phyloP scores from a whole-genome alignment of 2,113 vertebrate genomes.

The Verasper variegatus region DNA sequence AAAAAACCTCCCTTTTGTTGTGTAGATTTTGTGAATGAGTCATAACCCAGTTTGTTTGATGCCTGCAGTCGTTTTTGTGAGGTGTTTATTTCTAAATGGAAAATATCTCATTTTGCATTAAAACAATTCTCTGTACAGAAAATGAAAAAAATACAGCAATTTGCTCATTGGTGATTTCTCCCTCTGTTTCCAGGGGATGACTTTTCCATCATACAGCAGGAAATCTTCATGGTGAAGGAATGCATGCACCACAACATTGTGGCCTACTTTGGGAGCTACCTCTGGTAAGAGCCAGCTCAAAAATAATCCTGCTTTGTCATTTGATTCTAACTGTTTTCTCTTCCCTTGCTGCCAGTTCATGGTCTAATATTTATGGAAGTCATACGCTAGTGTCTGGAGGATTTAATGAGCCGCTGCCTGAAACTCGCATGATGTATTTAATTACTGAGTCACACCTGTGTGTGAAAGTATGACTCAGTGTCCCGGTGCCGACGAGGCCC shows the following conservation, averaged over 20 bases:
- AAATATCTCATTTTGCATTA: background rate
- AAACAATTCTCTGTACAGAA: slow-evolving; percentile 21
- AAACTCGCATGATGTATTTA: slow-evolving; percentile 43
- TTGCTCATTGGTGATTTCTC: background rate
- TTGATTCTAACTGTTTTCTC: slow-evolving; percentile 9
- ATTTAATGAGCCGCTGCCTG: slow-evolving; percentile 21
- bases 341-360: background rate
- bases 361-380: slow-evolving; percentile 25
- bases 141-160: slow-evolving; percentile 18
- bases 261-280: slow-evolving; percentile 98
- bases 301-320: slow-evolving; percentile 47
- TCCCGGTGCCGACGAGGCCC: slow-evolving; percentile 35
- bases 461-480: slow-evolving; percentile 61
- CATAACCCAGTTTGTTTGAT: background rate
- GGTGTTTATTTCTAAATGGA: slow-evolving; percentile 23
- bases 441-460: slow-evolving; percentile 41
- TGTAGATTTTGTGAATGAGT: background rate
- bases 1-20: background rate
- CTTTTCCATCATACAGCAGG: slow-evolving; percentile 98
- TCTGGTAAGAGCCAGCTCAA: slow-evolving; percentile 86
- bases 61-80: background rate
- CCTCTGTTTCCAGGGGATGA: slow-evolving; percentile 91
- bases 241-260: slow-evolving; percentile 98
- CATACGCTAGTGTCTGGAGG: slow-evolving; percentile 11
- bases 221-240: slow-evolving; percentile 99